Base-by-base conservation (phyloP, 2,888 invertebrate genomes). In the Muscina levida region DNA sequence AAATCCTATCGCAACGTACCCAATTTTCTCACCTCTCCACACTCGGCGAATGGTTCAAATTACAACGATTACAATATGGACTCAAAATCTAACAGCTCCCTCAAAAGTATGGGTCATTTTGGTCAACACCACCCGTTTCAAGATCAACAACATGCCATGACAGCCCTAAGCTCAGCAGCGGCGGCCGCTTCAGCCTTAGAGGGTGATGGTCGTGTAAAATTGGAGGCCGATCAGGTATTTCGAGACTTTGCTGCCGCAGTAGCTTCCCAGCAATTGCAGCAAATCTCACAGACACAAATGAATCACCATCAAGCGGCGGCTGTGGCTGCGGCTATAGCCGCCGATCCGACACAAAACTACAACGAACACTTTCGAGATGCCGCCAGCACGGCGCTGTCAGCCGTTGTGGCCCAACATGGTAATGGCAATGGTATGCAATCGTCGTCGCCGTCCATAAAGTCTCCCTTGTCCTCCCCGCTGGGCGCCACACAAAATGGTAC, bases 1-100 rank as follows among this genome's bases (percentile, higher is more conserved):
- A 91, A 90, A 84, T 90, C 90, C 1, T 91, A 90, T 78, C 87
- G 90, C 42, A 89, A 90, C 82, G 89, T 89, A 37, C 87, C 89
- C 13, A 89, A 85, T 83, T 89, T 89, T 76, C 83, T 90, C 1
- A 87, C 89, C 1, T 90, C 90, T 0, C 90, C 89, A 0, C 89
- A 89, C 24, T 89, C 89, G 51, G 87, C 86, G 1, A 87, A 88
- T 62, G 89, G 87, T 72, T 88, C 84, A 68, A 86, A 87, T 37
- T 90, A 88, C 77, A 87, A 86, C 72, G 90, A 90, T 73, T 90
- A 88, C 72, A 89, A 89, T 76, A 88, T 90, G 85, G 90, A 90
- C 67, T 89, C 90, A 1, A 90, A 89, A 75, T 90, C 90, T 1
- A 90, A 90, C 84, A 87, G 90, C 71, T 90, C 90, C 1, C 83